A percentile compares a stretch with the other conserved stretches of the same genome.
Conservation (phyloP, 30 jellyfish, hydroid and myxozoan genomes). For the Turritopsis dohrnii region DNA sequence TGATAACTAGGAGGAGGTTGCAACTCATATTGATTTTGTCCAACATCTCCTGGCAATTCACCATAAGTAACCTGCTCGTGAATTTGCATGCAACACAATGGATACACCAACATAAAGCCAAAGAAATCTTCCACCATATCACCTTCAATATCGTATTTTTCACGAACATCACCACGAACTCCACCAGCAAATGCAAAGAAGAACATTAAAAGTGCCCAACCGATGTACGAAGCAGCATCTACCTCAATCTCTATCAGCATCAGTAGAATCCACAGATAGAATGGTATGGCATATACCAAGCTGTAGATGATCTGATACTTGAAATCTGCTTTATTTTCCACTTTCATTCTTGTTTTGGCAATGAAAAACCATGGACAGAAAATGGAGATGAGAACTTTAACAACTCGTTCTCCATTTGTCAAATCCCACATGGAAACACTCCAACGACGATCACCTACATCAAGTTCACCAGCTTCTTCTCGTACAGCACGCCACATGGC, state of each 20-base stretch:
- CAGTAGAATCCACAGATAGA: conserved; percentile 68
- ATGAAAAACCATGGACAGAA: conserved; percentile 73
- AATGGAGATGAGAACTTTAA: conserved; percentile 38
- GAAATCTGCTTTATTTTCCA: conserved; percentile 29
- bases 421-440: conserved; percentile 46
- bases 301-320: conserved; percentile 26
- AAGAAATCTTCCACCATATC: conserved; percentile 84
- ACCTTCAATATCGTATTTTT: conserved; percentile 61
- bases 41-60: neutral
- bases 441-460: conserved; percentile 46
- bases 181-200: conserved; percentile 76
- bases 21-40: neutral
- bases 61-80: conserved; percentile 58
- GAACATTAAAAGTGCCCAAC: conserved; percentile 57
- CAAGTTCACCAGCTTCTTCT: conserved; percentile 77
- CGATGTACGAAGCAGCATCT: conserved; percentile 63
- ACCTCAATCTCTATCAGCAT: conserved; percentile 62
- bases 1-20: neutral
- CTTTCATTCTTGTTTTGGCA: conserved; percentile 64
- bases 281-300: conserved; percentile 39
- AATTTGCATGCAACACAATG: conserved; percentile 73
- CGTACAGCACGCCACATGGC: conserved; percentile 91
- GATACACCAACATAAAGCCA: conserved; percentile 74
- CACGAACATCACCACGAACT: conserved; percentile 67
- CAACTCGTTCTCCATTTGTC: conserved; percentile 22